phyloP scores from a whole-genome alignment of 53 echinoderm and acorn worm species.

The Echinometra lucunter region DNA sequence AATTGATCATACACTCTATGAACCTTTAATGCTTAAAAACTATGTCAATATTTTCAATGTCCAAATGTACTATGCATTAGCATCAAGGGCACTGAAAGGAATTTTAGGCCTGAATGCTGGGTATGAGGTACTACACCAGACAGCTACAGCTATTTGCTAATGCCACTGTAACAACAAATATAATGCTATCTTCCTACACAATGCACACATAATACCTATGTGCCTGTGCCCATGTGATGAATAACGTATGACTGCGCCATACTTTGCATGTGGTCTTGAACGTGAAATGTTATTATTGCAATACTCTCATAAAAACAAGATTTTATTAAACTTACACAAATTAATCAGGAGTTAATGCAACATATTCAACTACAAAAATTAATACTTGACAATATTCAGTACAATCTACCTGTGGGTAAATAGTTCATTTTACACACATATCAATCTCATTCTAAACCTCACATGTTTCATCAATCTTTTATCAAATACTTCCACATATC shows the following conservation, averaged over 20 bases:
- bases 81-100: not conserved
- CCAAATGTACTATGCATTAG: no score
- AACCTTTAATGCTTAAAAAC: no score
- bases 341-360: not conserved
- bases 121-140: not conserved
- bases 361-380: not conserved
- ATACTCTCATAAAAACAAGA: not conserved
- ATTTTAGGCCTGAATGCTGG: not conserved
- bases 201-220: no score
- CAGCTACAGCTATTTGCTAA: not conserved
- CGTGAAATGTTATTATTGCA: not conserved
- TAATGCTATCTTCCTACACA: not conserved
- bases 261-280: not conserved
- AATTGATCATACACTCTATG: no score
- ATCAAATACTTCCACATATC: constrained; percentile 4
- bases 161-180: not conserved
- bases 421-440: not conserved
- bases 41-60: no score
- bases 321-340: not conserved
- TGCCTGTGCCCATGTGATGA: no score
- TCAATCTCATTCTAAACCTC: not conserved
- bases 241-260: not conserved
- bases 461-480: not conserved
- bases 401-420: not conserved
- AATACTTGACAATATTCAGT: constrained; percentile 22